phyloP scores from a whole-genome alignment of 2,888 invertebrate genomes.

The Drymonia ruficornis region DNA sequence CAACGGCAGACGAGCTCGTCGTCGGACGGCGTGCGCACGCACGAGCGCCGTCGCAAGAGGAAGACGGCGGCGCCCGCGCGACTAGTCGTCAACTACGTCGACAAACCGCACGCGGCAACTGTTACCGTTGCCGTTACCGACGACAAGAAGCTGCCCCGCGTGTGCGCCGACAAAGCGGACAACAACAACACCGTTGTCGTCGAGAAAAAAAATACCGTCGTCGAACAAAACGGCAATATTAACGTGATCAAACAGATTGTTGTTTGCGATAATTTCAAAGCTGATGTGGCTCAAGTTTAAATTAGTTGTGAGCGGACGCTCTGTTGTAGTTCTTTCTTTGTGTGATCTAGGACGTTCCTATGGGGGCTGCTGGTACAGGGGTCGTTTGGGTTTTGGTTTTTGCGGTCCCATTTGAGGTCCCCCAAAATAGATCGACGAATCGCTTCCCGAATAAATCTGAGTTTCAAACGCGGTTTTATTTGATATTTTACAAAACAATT shows the following conservation, averaged over 20 bases:
- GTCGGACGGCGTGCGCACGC: slow-evolving; percentile 55
- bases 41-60: slow-evolving; percentile 46
- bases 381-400: neutral
- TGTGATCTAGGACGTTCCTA: neutral
- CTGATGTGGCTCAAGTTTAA: slow-evolving; percentile 61
- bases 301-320: slow-evolving; percentile 1
- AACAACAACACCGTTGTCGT: slow-evolving; percentile 47
- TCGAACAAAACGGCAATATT: slow-evolving; percentile 66
- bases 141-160: slow-evolving; percentile 23
- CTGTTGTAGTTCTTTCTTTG: neutral
- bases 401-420: no score
- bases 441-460: no score
- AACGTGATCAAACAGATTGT: slow-evolving; percentile 19
- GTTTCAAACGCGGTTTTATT: no score
- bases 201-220: slow-evolving; percentile 43
- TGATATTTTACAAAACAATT: no score
- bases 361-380: neutral
- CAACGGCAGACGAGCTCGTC: slow-evolving; percentile 69
- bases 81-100: slow-evolving; percentile 48
- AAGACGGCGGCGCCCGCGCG: slow-evolving; percentile 42
- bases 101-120: slow-evolving; percentile 37
- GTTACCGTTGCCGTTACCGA: slow-evolving; percentile 37
- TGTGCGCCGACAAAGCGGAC: slow-evolving; percentile 39
- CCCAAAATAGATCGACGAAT: no score
- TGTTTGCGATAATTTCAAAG: slow-evolving; percentile 45